Conservation (phyloP, 2,888 invertebrate species). For the Fissipunctia ypsillon region DNA sequence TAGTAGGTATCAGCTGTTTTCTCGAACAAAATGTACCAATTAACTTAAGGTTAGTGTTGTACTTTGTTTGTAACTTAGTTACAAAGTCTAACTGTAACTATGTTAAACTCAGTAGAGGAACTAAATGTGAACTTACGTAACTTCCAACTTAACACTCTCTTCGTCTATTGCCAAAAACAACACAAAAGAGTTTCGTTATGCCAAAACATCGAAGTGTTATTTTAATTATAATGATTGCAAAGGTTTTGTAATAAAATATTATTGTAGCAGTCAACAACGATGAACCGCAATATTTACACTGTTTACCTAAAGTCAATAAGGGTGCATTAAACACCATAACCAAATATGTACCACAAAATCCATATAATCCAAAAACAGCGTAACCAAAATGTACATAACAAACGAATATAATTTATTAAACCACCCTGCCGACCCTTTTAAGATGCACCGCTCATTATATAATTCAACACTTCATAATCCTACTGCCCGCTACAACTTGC, state of each 20-base stretch:
- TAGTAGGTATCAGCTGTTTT: background rate
- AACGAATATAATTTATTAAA: conserved; percentile 64
- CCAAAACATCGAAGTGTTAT: background rate
- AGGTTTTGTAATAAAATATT: background rate
- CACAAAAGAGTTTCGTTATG: background rate
- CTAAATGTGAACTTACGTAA: conserved; percentile 27
- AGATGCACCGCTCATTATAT: conserved; percentile 69
- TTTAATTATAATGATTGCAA: background rate
- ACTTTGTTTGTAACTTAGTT: conserved; percentile 37
- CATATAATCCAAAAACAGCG: conserved; percentile 42
- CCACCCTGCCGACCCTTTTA: conserved; percentile 64
- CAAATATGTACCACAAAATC: conserved; percentile 38
- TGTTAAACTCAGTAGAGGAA: conserved; percentile 36
- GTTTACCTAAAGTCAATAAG: conserved; percentile 27
- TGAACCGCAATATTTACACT: conserved; percentile 14
- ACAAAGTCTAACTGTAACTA: conserved; percentile 40
- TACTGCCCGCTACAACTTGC: conserved; percentile 75
- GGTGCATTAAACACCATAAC: conserved; percentile 17
- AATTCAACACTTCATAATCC: conserved; percentile 79
- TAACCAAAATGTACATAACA: conserved; percentile 44
- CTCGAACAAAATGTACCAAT: conserved; percentile 12
- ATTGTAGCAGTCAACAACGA: background rate
- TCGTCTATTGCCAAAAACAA: background rate
- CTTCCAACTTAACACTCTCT: conserved; percentile 9
- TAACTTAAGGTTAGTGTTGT: conserved; percentile 20